Evolutionary conservation across 1,140 invertebrate species (phyloP), one percentile per base, ranked within the genome.

Genomic region (Apolygus lucorum): DNA sequence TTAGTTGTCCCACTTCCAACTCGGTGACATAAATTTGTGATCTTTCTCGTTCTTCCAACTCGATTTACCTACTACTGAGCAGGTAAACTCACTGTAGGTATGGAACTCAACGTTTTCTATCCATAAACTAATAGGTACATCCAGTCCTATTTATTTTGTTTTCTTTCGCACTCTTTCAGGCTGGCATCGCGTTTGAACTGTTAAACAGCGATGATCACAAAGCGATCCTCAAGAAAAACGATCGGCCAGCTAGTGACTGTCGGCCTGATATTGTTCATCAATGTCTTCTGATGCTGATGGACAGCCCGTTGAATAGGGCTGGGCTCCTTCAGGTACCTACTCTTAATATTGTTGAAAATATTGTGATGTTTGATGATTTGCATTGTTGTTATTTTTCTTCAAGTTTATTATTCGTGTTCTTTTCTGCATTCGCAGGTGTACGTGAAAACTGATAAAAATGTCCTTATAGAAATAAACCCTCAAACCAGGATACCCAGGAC

Each of bases 401-500:
- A 52, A 24, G 66, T 49, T 52, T 4, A 42, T 8, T 4, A 17
- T 8, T 42, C 34, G 34, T 17, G 4, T 4, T 42, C 17, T 42
- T 72, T 29, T n/a, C n/a, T n/a, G n/a, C n/a, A 64, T 66, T 74
- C 74, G 14, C 68, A 77, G 80, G 93, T 99, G 0, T 99, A 96
- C 77, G 85, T 99, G 71, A 92, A 94, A 73, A 99, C 97, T 49
- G 91, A 90, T 75, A 92, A 93, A 77, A 99, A 99, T 87, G 95
- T 98, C 54, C 81, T 99, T 0, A 99, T 99, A 76, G 95, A 99
- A 88, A 88, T 99, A 25, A 96, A 97, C 82, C 96, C 98, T 59
- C 96, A 98, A 80, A 99, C 96, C 8, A 87, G 97, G 77, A 97
- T 99, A 78, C 98, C 98, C 0, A 85, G 97, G 75, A 99, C 97